Conservation (phyloP, 2,113 vertebrate species). For the Serilophus lunatus region DNA sequence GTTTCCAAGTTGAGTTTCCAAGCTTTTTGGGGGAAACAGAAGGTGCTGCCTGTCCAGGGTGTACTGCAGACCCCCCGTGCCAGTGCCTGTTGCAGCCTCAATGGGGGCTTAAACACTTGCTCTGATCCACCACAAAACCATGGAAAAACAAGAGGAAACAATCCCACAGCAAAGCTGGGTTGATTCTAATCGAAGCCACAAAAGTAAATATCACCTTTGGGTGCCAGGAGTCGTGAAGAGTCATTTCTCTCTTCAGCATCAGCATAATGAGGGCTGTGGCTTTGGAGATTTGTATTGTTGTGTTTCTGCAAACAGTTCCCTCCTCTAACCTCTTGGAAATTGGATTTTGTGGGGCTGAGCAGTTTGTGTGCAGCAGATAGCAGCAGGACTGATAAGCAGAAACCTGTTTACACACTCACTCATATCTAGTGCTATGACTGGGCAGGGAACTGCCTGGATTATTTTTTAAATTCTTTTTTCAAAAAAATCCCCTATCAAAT, state of each 20-base stretch:
- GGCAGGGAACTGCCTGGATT: neutral
- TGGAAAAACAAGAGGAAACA: neutral
- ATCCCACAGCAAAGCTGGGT: neutral
- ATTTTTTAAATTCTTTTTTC: neutral
- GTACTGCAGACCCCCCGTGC: neutral
- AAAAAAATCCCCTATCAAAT: neutral
- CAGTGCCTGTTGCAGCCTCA: neutral
- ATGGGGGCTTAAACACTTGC: neutral
- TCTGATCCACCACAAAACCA: neutral
- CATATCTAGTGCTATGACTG: neutral
- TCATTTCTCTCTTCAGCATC: slow-evolving; percentile 30
- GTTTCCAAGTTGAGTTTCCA: neutral
- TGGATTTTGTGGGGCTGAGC: slow-evolving; percentile 59
- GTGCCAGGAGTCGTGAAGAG: slow-evolving; percentile 31
- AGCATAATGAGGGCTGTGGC: slow-evolving; percentile 35
- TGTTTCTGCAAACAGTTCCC: slow-evolving; percentile 58
- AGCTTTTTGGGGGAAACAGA: neutral
- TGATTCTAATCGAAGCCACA: slow-evolving; percentile 14
- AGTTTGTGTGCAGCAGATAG: slow-evolving; percentile 59
- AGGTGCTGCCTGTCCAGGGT: neutral
- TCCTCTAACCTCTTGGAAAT: slow-evolving; percentile 59
- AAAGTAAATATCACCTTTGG: slow-evolving; percentile 15
- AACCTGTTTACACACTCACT: slow-evolving; percentile 53
- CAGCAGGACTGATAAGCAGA: slow-evolving; percentile 51
- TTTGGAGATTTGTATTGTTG: slow-evolving; percentile 45